Percentiles rank a stretch among this genome's conserved stretches.
Evolutionary conservation across 2,113 vertebrate species (phyloP).

Genomic region (Blennius ocellaris): DNA sequence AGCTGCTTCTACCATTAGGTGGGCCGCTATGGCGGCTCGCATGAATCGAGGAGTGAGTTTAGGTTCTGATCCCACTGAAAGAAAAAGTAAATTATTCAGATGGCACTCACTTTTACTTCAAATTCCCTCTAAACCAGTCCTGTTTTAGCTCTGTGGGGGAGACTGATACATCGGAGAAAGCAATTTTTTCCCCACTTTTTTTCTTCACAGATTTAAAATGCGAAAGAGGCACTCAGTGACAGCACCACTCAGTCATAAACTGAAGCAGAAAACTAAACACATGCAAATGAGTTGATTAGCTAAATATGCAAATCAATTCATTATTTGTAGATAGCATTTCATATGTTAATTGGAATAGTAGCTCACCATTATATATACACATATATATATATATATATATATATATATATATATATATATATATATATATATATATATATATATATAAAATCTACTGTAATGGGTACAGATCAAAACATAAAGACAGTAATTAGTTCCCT

Average conservation of each 20-base stretch:
- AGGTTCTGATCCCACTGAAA: slow-evolving; percentile 69
- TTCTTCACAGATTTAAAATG: slow-evolving; percentile 55
- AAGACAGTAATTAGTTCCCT: slow-evolving; percentile 56
- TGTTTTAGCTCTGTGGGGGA: slow-evolving; percentile 22
- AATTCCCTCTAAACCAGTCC: slow-evolving; percentile 28
- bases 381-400: too few relatives aligned
- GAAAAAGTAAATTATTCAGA: slow-evolving; percentile 79
- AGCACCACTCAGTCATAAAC: slow-evolving; percentile 61
- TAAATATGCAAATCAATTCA: slow-evolving; percentile 61
- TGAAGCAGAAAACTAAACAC: slow-evolving; percentile 73
- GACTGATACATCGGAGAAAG: slow-evolving; percentile 3
- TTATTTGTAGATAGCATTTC: slow-evolving; percentile 70
- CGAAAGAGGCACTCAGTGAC: slow-evolving; percentile 59
- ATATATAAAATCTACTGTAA: slow-evolving; percentile 53
- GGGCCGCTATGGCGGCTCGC: slow-evolving; percentile 44
- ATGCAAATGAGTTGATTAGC: slow-evolving; percentile 77
- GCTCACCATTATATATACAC: slow-evolving; percentile 32
- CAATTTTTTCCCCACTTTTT: not conserved
- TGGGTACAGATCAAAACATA: slow-evolving; percentile 61
- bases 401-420: too few relatives aligned
- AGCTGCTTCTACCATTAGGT: slow-evolving; percentile 56
- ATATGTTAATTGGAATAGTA: slow-evolving; percentile 70
- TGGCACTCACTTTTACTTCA: slow-evolving; percentile 53
- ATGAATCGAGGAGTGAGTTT: slow-evolving; percentile 63
- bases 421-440: too few relatives aligned